These are phyloP conservation scores for Phenganax subtilis DNA, from an alignment of 92 coral and sea anemone species.

Conservation along the genomic window DNA sequence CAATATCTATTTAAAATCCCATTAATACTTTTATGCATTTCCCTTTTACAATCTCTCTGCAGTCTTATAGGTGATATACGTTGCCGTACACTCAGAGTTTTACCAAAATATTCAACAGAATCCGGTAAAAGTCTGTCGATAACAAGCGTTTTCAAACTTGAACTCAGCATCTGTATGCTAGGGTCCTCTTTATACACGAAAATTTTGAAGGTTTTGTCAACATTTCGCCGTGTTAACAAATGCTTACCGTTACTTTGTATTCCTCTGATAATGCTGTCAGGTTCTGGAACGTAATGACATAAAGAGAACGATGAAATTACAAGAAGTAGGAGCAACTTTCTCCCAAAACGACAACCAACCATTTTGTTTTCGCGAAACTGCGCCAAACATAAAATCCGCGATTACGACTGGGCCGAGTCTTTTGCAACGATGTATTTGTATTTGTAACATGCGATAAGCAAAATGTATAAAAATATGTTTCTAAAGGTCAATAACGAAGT, in stretches of 20 bases:
- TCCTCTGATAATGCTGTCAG: conserved; percentile 68
- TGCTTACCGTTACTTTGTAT: conserved; percentile 54
- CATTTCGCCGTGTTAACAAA: conserved; percentile 54
- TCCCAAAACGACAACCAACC: conserved; percentile 46
- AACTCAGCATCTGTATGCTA: conserved; percentile 6
- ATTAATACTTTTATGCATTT: conserved; percentile 45
- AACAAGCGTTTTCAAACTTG: conserved; percentile 49
- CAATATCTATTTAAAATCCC: conserved; percentile 77
- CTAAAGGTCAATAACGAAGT: too few species aligned
- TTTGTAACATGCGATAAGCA: too few species aligned
- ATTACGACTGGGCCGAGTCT: too few species aligned
- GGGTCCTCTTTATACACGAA: conserved; percentile 49
- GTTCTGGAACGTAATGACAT: conserved; percentile 54
- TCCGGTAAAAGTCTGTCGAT: conserved; percentile 51
- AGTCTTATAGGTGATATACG: conserved; percentile 59
- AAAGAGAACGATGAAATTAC: conserved; percentile 12
- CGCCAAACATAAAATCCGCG: too few species aligned
- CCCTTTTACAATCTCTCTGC: conserved; percentile 67
- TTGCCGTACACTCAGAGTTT: conserved; percentile 66
- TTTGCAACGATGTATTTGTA: too few species aligned
- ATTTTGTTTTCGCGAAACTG: conserved; percentile 43
- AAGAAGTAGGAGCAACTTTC: conserved; percentile 39
- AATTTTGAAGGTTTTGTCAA: conserved; percentile 68
- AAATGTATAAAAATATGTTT: too few species aligned
- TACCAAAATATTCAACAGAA: conserved; percentile 61